phyloP scores from a whole-genome alignment of 2,888 invertebrate species.

The Sarcophaga carnaria region DNA sequence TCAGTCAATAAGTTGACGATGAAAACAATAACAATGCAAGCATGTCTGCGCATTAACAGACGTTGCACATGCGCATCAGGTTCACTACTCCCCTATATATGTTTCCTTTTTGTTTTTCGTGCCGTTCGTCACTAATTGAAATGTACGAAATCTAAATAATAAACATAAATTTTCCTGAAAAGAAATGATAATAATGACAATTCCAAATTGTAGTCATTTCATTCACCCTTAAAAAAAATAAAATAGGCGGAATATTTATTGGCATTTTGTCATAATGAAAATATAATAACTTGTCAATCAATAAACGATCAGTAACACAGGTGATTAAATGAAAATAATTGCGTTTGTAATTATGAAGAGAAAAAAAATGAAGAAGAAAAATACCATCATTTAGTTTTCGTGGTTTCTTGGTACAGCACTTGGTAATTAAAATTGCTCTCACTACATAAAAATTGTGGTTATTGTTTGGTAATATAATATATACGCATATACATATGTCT shows the following conservation, averaged over 20 bases:
- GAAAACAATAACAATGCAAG: conserved; percentile 16
- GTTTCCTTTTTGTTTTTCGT: conserved; percentile 50
- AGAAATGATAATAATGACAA: conserved; percentile 35
- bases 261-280: conserved; percentile 54
- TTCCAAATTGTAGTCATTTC: conserved; percentile 37
- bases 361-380: not conserved
- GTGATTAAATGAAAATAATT: conserved; percentile 1
- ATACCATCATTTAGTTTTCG: too few species aligned
- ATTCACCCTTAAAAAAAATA: not conserved
- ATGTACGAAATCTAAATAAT: conserved; percentile 64
- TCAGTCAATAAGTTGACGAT: conserved; percentile 61
- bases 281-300: conserved; percentile 54
- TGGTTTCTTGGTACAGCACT: too few species aligned
- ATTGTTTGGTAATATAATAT: too few species aligned
- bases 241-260: conserved; percentile 52
- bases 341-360: not conserved
- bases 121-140: conserved; percentile 66
- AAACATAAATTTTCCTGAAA: conserved; percentile 59
- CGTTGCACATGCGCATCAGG: conserved; percentile 63
- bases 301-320: conserved; percentile 15
- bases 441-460: too few species aligned
- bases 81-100: not conserved
- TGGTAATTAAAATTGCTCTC: too few species aligned
- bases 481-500: too few species aligned
- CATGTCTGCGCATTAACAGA: conserved; percentile 46